A percentile compares a stretch with the other conserved stretches of the same genome.
Evolutionary conservation across 2,113 vertebrate genomes (phyloP).

Genomic region (Periophthalmodon schlosseri): DNA sequence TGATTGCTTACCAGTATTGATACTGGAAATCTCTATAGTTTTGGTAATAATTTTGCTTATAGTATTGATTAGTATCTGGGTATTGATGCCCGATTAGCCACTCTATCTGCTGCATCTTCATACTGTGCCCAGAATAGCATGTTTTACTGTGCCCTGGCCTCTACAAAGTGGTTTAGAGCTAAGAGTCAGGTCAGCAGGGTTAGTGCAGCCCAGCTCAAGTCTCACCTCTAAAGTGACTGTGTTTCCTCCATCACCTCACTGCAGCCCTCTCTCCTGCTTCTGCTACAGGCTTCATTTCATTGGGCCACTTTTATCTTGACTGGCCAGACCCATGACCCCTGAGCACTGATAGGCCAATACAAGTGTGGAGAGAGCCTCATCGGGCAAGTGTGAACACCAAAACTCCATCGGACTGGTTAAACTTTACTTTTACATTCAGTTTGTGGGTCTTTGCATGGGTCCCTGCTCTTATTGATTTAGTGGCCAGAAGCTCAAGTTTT

Average conservation of each 20-base stretch:
- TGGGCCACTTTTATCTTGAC: slow-evolving; percentile 76
- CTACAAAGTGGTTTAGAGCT: slow-evolving; percentile 29
- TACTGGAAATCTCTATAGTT: not conserved
- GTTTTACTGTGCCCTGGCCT: not conserved
- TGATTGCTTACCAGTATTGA: no score
- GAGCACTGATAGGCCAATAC: slow-evolving; percentile 66
- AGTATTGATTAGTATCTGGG: not conserved
- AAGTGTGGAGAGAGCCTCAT: slow-evolving; percentile 50
- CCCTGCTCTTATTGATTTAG: slow-evolving; percentile 17
- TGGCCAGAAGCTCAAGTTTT: slow-evolving; percentile 22
- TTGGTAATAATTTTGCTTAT: not conserved
- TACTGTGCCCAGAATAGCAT: not conserved
- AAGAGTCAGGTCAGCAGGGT: slow-evolving; percentile 56
- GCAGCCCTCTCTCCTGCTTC: slow-evolving; percentile 51
- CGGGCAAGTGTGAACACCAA: slow-evolving; percentile 41
- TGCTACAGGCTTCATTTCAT: slow-evolving; percentile 71
- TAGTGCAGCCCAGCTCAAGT: slow-evolving; percentile 56
- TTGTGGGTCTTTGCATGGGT: slow-evolving; percentile 20
- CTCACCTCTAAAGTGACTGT: slow-evolving; percentile 66
- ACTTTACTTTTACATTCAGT: slow-evolving; percentile 39
- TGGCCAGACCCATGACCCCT: slow-evolving; percentile 71
- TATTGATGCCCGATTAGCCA: not conserved
- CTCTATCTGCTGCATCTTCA: not conserved
- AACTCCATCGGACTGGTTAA: slow-evolving; percentile 49
- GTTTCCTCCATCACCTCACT: slow-evolving; percentile 58